Evolutionary conservation across 2,888 invertebrate genomes (phyloP), one percentile per base, ranked within the genome.

Genomic region (Tenodera sinensis): DNA sequence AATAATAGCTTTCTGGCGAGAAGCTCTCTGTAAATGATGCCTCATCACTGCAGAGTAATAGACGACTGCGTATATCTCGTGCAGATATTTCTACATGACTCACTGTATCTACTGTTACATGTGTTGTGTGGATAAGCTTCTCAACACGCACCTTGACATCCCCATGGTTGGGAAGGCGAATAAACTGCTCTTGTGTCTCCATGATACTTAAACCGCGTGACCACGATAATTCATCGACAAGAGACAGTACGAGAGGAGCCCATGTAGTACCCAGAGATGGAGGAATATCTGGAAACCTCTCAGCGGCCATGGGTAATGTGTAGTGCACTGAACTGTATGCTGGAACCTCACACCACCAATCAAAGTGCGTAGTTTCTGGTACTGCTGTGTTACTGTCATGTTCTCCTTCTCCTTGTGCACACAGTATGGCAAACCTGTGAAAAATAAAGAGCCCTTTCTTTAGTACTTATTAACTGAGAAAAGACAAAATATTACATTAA

Each of bases 61-160:
- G 94, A 85, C 97, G 95, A 84, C 95, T 95, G 91, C 97, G 94
- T 34, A 98, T 97, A 91, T 97, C 97, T 91, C 96, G 96, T 4
- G 97, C 97, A 9, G 97, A 97, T 91, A 98, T 95, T 92, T 98
- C 97, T 90, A 96, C 95, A 91, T 96, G 95, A 88, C 95, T 96
- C 88, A 96, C 95, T 25, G 95, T 94, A 90, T 95, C 94, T 28
- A 95, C 93, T 27, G 92, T 93, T 25, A 95, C 92, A 90, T 94
- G 92, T 71, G 94, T 94, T 0, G 95, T 94, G 90, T 94, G 94
- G 83, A 94, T 94, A 15, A 93, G 93, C 91, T 93, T 94, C 83
- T 93, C 92, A 90, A 95, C 93, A 8, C 84, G 84, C 12, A 94
- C 92, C 91, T 93, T 93, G 28, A 94, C 92, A 91, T 94, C 94